Conservation (phyloP, 2,888 invertebrate genomes). For the Zaprionus obscuricornis region DNA sequence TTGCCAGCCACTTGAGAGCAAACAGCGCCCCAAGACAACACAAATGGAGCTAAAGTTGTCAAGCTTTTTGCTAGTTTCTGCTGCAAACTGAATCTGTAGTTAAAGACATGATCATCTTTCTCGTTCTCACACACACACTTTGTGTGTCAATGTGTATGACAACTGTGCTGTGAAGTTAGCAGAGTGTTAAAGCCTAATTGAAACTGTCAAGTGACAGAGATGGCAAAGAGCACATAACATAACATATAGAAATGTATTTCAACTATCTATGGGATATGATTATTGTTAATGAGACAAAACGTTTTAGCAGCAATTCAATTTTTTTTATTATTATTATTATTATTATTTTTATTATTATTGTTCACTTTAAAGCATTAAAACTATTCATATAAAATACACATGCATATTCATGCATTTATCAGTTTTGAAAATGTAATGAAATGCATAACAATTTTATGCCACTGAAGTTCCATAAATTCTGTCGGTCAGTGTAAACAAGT, state of each 20-base stretch:
- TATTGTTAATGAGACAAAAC: slow-evolving; percentile 38
- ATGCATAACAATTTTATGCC: no score
- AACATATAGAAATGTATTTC: background rate
- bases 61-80: no score
- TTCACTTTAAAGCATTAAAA: no score
- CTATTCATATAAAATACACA: no score
- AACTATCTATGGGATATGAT: slow-evolving; percentile 35
- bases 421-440: no score
- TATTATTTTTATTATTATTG: no score
- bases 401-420: no score
- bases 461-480: no score
- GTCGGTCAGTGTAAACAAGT: slow-evolving; percentile 9
- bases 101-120: slow-evolving; percentile 16
- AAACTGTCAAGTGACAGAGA: slow-evolving; percentile 50
- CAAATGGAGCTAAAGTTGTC: slow-evolving; percentile 43
- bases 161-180: background rate
- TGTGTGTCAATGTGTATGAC: background rate
- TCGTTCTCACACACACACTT: no score
- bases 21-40: slow-evolving; percentile 47
- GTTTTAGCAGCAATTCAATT: slow-evolving; percentile 1
- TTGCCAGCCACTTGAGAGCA: slow-evolving; percentile 75
- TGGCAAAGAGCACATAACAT: slow-evolving; percentile 9
- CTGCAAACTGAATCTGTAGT: slow-evolving; percentile 8
- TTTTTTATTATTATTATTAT: no score
- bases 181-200: slow-evolving; percentile 60